Conservation (phyloP, 2,888 invertebrate genomes). For the Tyria jacobaeae region DNA sequence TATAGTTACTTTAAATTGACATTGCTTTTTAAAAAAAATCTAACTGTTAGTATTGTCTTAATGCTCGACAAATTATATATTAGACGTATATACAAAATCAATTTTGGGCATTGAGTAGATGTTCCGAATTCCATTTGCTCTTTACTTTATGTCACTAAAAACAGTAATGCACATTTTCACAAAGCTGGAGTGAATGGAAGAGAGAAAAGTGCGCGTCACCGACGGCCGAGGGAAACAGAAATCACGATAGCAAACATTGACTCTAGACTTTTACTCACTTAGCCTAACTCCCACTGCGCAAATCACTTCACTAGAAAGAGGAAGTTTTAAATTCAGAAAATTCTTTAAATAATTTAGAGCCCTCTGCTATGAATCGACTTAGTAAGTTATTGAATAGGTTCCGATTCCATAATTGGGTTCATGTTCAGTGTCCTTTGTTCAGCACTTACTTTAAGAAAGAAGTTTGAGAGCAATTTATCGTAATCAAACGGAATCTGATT, state of each 20-base stretch:
- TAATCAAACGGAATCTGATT: slow-evolving; percentile 19
- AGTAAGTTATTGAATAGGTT: slow-evolving; percentile 62
- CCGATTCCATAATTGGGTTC: slow-evolving; percentile 59
- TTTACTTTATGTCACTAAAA: slow-evolving; percentile 38
- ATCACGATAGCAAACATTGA: slow-evolving; percentile 86
- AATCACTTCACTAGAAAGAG: slow-evolving; percentile 77
- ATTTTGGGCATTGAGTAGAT: slow-evolving; percentile 33
- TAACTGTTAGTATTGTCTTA: too few relatives aligned
- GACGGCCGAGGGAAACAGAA: slow-evolving; percentile 72
- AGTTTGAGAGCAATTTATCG: slow-evolving; percentile 24
- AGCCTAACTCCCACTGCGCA: slow-evolving; percentile 75
- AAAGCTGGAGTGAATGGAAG: slow-evolving; percentile 44
- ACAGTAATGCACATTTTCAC: slow-evolving; percentile 61
- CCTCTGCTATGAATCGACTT: slow-evolving; percentile 62
- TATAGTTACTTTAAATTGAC: too few relatives aligned
- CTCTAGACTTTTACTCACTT: slow-evolving; percentile 84
- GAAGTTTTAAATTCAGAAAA: slow-evolving; percentile 72
- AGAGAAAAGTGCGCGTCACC: slow-evolving; percentile 66
- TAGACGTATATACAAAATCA: too few relatives aligned
- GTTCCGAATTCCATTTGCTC: slow-evolving; percentile 31
- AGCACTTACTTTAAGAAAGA: slow-evolving; percentile 31
- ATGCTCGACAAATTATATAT: too few relatives aligned
- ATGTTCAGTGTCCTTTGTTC: slow-evolving; percentile 51
- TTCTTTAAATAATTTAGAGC: slow-evolving; percentile 72
- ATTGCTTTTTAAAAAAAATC: too few relatives aligned